Evolutionary conservation across 92 coral and sea anemone species (phyloP), one percentile per base, ranked within the genome.

Genomic region (Palythoa grandiflora): DNA sequence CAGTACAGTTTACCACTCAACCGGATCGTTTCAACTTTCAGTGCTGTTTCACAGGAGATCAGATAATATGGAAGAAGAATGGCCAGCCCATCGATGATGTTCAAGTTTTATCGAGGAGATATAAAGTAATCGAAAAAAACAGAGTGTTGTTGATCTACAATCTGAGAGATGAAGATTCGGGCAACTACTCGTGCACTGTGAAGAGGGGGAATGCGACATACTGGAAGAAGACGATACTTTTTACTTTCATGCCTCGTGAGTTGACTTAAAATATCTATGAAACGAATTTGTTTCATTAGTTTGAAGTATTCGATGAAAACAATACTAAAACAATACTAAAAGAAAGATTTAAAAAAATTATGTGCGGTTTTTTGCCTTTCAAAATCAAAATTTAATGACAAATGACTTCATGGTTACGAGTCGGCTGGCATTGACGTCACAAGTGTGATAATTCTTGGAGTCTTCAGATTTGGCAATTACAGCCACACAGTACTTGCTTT

Each of bases 101-200:
- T 54, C 19, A 21, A 4, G 13, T 9, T 48, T 80, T 44, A 19
- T 12, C 38, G 16, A 9, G 13, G 3, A 61, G 57, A 47, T 12
- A 15, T 66, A 5, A n/a, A 0, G 12, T 20, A n/a, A 7, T 11
- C 3, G 66, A 63, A 60, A 20, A 75, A 19, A 75, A 75, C 37
- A 38, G 39, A 75, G 66, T 75, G 1, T 15, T 86, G 5, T 9
- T 17, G 1, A 75, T 86, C 17, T 13, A 38, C 19, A 7, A 3
- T 11, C 38, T 76, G 10, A 38, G 20, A 4, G 37, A 77, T 9
- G 28, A 36, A 6, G 90, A 87, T 87, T 47, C 86, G 5, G 90
- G 90, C 3, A 78, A 78, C 78, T 87, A 87, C 68, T 78, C 71
- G 1, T 87, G 90, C 65, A 44, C 5, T 3, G 90, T 68, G 1